Conservation (phyloP, 2,113 vertebrate genomes). For the Vulpes lagopus region DNA sequence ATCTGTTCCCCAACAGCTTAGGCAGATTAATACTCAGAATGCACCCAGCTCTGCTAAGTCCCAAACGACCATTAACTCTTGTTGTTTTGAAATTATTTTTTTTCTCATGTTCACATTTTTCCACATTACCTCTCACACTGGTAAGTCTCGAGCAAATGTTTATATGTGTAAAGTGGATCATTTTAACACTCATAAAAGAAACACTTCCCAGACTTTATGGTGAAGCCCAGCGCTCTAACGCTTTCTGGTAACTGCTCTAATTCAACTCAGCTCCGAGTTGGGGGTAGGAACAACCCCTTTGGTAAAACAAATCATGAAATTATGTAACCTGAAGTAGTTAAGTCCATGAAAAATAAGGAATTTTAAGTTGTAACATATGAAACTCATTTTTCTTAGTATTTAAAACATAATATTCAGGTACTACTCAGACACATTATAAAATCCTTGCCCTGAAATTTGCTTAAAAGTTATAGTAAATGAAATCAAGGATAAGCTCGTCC, state of each 20-base stretch:
- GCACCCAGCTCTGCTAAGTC: constrained; percentile 84
- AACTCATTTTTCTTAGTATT: background rate
- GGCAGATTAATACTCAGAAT: constrained; percentile 86
- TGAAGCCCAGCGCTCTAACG: constrained; percentile 32
- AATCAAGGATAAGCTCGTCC: background rate
- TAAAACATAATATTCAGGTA: constrained; percentile 34
- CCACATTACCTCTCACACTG: background rate
- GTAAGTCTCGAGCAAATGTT: constrained; percentile 37
- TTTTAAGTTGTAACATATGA: background rate
- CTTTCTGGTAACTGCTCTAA: constrained; percentile 58
- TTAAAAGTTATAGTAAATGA: background rate
- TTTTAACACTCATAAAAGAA: constrained; percentile 57
- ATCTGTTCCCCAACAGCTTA: constrained; percentile 93
- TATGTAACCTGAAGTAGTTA: background rate
- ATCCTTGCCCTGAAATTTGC: constrained; percentile 11
- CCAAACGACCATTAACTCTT: constrained; percentile 81
- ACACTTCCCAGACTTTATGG: background rate
- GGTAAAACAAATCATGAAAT: background rate
- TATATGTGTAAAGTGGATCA: constrained; percentile 46
- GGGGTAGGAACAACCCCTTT: background rate
- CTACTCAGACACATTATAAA: background rate
- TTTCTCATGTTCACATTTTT: constrained; percentile 72
- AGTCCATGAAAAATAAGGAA: background rate
- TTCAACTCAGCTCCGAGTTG: constrained; percentile 1
- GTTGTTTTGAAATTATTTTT: constrained; percentile 78